Conservation (phyloP, 2,888 invertebrate species). For the Leptinotarsa haldemani region DNA sequence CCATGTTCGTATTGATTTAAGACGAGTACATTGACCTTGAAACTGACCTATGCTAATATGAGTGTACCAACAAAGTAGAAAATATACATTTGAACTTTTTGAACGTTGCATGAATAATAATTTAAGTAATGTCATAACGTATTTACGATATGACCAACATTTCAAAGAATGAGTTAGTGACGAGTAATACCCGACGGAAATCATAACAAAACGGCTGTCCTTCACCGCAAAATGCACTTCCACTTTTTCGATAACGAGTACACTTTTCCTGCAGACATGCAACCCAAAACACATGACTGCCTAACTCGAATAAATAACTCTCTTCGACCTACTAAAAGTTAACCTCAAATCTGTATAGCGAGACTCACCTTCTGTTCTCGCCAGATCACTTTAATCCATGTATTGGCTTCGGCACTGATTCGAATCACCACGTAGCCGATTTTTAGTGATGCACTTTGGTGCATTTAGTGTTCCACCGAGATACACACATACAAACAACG, state of each 20-base stretch:
- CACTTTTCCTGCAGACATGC: constrained; percentile 39
- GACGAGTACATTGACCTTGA: constrained; percentile 11
- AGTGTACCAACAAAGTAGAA: constrained; percentile 7
- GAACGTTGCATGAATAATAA: background rate
- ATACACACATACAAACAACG: constrained; percentile 35
- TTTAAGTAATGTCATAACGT: background rate
- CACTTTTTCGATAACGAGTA: constrained; percentile 14
- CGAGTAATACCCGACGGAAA: background rate
- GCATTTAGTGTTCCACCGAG: constrained; percentile 39
- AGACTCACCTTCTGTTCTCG: constrained; percentile 44
- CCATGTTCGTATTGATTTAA: too few species aligned
- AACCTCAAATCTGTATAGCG: constrained; percentile 34
- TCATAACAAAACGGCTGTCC: background rate
- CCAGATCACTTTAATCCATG: constrained; percentile 36
- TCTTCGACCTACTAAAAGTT: constrained; percentile 56
- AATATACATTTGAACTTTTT: background rate
- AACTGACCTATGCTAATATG: constrained; percentile 1
- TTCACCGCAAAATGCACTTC: constrained; percentile 13
- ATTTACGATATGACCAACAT: too few species aligned
- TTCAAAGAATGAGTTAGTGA: too few species aligned
- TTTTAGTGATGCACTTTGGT: constrained; percentile 39
- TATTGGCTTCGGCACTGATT: constrained; percentile 32
- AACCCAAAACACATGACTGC: constrained; percentile 55
- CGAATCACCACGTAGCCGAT: constrained; percentile 38
- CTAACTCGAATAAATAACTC: constrained; percentile 53